phyloP scores from a whole-genome alignment of 2,797 vertebrate genomes.

The Macropus fuliginosus region DNA sequence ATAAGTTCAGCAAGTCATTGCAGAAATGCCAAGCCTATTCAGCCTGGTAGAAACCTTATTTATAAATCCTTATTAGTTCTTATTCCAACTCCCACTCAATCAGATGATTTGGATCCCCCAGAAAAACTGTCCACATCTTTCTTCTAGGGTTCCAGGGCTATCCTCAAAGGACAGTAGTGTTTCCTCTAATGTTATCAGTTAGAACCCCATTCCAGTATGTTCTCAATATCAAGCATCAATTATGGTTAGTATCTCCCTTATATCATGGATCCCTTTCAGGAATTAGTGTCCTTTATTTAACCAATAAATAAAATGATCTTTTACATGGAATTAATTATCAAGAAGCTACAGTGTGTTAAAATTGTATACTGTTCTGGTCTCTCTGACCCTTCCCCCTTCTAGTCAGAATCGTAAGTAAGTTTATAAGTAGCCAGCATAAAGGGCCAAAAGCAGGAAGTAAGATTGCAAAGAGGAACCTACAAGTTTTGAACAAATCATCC shows the following conservation, averaged over 20 bases:
- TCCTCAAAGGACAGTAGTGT: neutral
- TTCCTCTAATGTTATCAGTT: neutral
- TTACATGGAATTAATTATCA: neutral
- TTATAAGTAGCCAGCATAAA: neutral
- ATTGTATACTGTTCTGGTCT: neutral
- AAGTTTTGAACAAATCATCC: neutral
- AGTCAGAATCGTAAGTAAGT: neutral
- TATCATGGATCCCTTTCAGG: neutral
- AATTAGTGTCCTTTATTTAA: neutral
- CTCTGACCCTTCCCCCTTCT: neutral
- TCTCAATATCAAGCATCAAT: neutral
- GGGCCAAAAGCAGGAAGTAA: neutral
- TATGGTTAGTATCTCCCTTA: neutral
- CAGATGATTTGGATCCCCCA: neutral
- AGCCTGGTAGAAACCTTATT: neutral
- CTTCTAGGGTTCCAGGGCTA: neutral
- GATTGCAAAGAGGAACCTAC: neutral
- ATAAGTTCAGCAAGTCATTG: neutral
- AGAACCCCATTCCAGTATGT: neutral
- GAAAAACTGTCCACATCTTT: neutral
- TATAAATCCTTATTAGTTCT: neutral
- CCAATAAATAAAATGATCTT: neutral
- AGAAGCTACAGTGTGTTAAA: neutral
- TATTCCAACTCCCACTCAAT: neutral
- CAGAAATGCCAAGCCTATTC: neutral